Percentiles rank a stretch among this genome's conserved stretches.
These are phyloP conservation scores for Ceyx margarethae DNA, from an alignment of 2,113 vertebrate species.

Conservation along the genomic window DNA sequence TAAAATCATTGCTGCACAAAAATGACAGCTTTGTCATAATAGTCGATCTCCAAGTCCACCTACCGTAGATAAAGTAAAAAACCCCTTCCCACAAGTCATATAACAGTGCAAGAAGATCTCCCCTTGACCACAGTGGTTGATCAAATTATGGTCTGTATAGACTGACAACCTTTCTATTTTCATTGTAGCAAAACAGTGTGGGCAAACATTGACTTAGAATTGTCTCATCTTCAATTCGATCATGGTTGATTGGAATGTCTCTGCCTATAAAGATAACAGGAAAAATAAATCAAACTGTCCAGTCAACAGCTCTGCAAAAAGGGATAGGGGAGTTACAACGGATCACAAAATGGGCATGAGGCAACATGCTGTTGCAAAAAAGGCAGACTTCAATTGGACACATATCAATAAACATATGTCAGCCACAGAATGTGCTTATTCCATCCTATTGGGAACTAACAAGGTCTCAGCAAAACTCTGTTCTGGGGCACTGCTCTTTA, in stretches of 20 bases:
- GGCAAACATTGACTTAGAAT: not conserved
- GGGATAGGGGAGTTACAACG: not conserved
- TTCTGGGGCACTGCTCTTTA: not conserved
- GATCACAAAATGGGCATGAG: not conserved
- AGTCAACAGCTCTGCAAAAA: not conserved
- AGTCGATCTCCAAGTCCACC: not conserved
- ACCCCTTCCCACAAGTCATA: not conserved
- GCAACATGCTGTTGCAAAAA: not conserved
- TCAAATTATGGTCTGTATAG: not conserved
- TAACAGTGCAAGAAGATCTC: not conserved
- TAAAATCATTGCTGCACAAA: not conserved
- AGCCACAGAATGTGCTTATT: not conserved
- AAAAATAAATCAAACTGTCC: not conserved
- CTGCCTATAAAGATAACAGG: constrained; percentile 7
- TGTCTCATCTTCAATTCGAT: not conserved
- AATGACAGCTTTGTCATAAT: constrained; percentile 3
- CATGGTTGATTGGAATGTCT: not conserved
- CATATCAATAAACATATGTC: not conserved
- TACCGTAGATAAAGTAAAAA: not conserved
- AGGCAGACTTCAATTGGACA: not conserved
- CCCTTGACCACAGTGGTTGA: not conserved
- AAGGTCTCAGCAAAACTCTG: not conserved
- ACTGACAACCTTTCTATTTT: constrained; percentile 3
- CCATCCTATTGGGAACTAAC: not conserved
- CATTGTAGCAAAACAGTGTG: not conserved